These are phyloP conservation scores for Asarcornis scutulata DNA, from an alignment of 2,113 vertebrate species.

Conservation along the genomic window DNA sequence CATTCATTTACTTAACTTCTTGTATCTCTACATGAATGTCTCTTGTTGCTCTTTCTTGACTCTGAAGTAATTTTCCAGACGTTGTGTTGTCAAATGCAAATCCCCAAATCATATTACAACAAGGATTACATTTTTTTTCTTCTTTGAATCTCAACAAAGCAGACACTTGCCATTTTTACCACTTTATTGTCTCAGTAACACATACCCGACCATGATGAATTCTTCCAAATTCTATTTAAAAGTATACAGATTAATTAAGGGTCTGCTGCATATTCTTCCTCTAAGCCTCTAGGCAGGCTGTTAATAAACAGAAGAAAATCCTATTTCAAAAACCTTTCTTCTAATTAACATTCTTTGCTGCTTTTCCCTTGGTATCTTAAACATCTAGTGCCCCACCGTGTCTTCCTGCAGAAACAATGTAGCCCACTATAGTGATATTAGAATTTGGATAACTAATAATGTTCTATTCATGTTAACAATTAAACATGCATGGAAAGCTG, in stretches of 20 bases:
- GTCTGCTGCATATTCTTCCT: not conserved
- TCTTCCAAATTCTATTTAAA: not conserved
- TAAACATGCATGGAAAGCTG: not conserved
- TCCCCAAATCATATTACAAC: not conserved
- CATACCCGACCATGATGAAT: not conserved
- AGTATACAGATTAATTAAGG: constrained; percentile 43
- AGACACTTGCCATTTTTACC: not conserved
- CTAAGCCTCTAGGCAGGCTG: constrained; percentile 11
- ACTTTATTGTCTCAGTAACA: not conserved
- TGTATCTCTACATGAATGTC: not conserved
- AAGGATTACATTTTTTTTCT: rapidly evolving
- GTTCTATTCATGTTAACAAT: not conserved
- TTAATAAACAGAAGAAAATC: constrained; percentile 40
- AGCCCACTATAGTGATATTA: not conserved
- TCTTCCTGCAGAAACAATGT: not conserved
- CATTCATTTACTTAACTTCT: not conserved
- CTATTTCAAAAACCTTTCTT: constrained; percentile 18
- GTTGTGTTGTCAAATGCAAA: not conserved
- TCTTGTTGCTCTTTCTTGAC: not conserved
- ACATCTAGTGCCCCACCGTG: not conserved
- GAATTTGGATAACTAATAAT: not conserved
- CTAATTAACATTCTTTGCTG: constrained; percentile 32
- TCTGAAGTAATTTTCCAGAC: not conserved
- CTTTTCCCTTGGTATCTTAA: constrained; percentile 5
- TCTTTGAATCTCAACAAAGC: not conserved